Evolutionary conservation across 2,113 vertebrate genomes (phyloP).

Genomic region (Pyrgilauda ruficollis): DNA sequence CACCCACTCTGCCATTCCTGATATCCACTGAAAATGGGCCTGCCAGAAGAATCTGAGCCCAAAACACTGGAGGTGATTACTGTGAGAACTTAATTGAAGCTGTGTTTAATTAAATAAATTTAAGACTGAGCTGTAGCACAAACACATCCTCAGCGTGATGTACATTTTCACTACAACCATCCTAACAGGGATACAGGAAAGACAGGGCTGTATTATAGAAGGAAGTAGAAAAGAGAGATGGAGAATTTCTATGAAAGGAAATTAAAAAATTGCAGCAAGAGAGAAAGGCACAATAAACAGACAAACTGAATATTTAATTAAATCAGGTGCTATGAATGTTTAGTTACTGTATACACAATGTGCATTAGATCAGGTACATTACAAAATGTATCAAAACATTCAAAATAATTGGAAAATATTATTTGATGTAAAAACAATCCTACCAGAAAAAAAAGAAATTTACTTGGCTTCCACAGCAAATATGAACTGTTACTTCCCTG

Average conservation of each 20-base stretch:
- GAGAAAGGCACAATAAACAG: neutral
- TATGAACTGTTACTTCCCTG: neutral
- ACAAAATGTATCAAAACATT: neutral
- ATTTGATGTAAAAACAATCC: neutral
- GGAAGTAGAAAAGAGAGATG: neutral
- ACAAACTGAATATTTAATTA: neutral
- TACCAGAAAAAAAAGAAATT: neutral
- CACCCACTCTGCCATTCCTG: neutral
- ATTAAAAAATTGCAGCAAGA: neutral
- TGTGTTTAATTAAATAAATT: neutral
- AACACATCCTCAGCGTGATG: fast-evolving
- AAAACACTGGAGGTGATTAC: neutral
- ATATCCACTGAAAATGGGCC: neutral
- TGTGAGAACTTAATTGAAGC: neutral
- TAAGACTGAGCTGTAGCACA: neutral
- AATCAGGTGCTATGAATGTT: neutral
- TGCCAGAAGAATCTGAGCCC: neutral
- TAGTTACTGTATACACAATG: neutral
- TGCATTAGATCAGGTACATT: neutral
- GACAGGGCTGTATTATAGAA: neutral
- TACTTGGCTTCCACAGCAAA: neutral
- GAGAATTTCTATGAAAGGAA: neutral
- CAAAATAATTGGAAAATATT: neutral
- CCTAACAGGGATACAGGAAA: neutral
- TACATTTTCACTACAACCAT: neutral